A percentile compares a stretch with the other conserved stretches of the same genome.
These are phyloP conservation scores for Alviniconcha marisindica DNA, from an alignment of 1,140 invertebrate genomes.

Conservation along the genomic window DNA sequence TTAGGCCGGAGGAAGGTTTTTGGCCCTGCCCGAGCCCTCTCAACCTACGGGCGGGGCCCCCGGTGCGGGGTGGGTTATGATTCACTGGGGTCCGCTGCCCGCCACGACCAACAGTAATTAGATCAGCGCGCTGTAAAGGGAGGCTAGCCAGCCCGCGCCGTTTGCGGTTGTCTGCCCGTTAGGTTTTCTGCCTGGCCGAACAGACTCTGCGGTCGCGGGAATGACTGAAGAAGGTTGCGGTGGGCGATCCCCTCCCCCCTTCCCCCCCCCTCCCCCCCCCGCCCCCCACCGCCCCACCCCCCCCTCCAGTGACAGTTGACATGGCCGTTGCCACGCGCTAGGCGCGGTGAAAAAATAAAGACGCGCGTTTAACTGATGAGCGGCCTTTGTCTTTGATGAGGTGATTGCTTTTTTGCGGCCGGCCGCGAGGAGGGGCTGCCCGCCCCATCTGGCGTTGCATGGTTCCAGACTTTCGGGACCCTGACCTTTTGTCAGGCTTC, in stretches of 20 bases:
- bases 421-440: no score
- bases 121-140: constrained; percentile 26
- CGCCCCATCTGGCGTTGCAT: no score
- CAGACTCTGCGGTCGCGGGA: neutral
- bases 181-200: no score
- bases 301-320: neutral
- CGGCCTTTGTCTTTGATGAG: neutral
- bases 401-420: neutral
- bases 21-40: neutral
- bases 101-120: constrained; percentile 25
- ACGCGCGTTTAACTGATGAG: neutral
- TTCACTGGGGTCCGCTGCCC: constrained; percentile 19
- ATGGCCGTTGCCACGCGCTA: neutral
- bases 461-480: no score
- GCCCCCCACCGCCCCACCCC: neutral
- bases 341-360: neutral
- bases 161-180: neutral
- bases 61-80: constrained; percentile 23
- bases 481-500: no score
- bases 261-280: neutral
- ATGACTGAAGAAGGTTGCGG: neutral
- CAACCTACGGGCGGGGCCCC: neutral
- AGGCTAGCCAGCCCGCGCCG: neutral
- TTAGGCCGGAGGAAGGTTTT: neutral
- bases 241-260: neutral